phyloP scores from a whole-genome alignment of 2,888 invertebrate genomes.

The Microctonus aethiopoides region DNA sequence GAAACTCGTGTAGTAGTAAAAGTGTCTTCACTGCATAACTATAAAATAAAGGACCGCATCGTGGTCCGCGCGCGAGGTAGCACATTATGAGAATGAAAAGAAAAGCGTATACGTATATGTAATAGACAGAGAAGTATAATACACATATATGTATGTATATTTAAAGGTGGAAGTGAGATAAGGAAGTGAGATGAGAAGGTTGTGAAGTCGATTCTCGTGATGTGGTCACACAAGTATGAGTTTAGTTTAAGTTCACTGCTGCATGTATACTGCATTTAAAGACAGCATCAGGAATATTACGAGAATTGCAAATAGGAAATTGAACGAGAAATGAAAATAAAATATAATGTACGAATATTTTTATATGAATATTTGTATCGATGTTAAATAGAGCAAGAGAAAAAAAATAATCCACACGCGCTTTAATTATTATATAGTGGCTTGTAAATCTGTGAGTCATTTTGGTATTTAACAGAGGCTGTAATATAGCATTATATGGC shows the following conservation, averaged over 20 bases:
- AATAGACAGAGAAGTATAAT: constrained; percentile 44
- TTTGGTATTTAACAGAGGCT: constrained; percentile 59
- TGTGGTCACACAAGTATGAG: constrained; percentile 31
- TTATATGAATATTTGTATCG: background rate
- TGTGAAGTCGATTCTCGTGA: constrained; percentile 16
- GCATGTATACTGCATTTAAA: too few species aligned
- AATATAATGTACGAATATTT: background rate
- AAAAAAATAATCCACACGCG: constrained; percentile 37
- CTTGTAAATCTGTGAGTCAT: constrained; percentile 55
- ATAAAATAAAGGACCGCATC: constrained; percentile 58
- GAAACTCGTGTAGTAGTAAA: constrained; percentile 54
- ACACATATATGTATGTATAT: background rate
- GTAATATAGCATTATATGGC: constrained; percentile 53
- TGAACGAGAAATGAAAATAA: constrained; percentile 11
- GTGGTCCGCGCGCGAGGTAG: constrained; percentile 17
- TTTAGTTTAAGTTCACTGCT: too few species aligned
- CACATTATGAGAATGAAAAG: background rate
- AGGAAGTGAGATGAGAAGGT: constrained; percentile 32
- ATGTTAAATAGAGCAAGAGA: constrained; percentile 16
- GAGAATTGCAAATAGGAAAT: constrained; percentile 28
- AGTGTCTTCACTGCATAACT: constrained; percentile 62
- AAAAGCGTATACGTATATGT: background rate
- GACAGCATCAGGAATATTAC: constrained; percentile 3
- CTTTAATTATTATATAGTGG: constrained; percentile 50
- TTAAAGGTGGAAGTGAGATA: background rate